Evolutionary conservation across 1,140 invertebrate genomes (phyloP).

Genomic region (Cydia amplana): DNA sequence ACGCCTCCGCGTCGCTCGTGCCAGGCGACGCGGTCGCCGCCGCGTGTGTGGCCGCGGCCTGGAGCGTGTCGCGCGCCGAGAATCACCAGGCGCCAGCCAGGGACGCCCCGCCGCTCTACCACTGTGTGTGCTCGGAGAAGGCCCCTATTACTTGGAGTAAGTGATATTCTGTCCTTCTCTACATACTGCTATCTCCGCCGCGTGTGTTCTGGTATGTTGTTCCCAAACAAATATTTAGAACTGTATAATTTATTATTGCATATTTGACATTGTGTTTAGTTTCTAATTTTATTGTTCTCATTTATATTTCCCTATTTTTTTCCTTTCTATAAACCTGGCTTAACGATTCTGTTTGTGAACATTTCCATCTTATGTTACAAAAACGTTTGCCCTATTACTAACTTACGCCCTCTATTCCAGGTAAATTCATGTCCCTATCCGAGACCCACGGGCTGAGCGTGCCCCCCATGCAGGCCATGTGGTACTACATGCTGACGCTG

Average conservation of each 20-base stretch:
- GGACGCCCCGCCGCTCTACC: slow-evolving; percentile 79
- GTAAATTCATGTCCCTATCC: slow-evolving; percentile 76
- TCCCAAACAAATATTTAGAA: too few relatives aligned
- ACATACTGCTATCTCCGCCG: too few relatives aligned
- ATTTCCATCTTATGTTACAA: too few relatives aligned
- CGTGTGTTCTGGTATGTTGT: too few relatives aligned
- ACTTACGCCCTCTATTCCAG: slow-evolving; percentile 47
- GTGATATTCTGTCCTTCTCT: slow-evolving; percentile 20
- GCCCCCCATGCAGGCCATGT: slow-evolving; percentile 72
- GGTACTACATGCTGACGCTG: slow-evolving; percentile 79
- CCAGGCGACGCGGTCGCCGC: slow-evolving; percentile 92
- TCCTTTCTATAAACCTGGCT: too few relatives aligned
- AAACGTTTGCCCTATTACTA: not conserved
- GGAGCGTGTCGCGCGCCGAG: slow-evolving; percentile 81
- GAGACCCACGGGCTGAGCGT: slow-evolving; percentile 62
- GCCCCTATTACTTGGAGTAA: slow-evolving; percentile 81
- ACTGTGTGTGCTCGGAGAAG: slow-evolving; percentile 80
- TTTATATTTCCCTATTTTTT: too few relatives aligned
- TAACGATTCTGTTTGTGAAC: too few relatives aligned
- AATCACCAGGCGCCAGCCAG: slow-evolving; percentile 60
- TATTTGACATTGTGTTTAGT: too few relatives aligned
- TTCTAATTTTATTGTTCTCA: too few relatives aligned
- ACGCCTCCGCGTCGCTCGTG: slow-evolving; percentile 87
- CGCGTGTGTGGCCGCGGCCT: slow-evolving; percentile 87
- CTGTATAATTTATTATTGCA: too few relatives aligned